Evolutionary conservation across 2,888 invertebrate genomes (phyloP).

Genomic region (Caradrina clavipalpis): DNA sequence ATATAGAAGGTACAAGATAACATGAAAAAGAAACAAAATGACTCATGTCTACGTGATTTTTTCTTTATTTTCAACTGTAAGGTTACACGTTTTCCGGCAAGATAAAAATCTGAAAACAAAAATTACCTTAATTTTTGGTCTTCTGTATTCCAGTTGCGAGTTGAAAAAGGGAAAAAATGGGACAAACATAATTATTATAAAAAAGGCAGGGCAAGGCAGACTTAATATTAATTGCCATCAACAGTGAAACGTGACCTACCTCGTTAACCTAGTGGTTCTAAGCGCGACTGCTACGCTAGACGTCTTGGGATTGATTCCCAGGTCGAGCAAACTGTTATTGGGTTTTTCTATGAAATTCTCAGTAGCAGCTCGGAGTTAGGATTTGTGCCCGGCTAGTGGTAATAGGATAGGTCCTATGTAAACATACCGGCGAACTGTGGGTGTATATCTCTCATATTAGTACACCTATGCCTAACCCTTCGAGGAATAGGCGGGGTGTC

Average conservation of each 20-base stretch:
- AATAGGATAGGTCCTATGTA: too few relatives aligned
- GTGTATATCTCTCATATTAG: too few relatives aligned
- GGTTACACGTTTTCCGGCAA: background rate
- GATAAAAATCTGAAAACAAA: background rate
- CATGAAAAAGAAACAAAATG: conserved; percentile 3
- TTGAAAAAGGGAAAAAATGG: background rate
- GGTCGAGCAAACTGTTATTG: too few relatives aligned
- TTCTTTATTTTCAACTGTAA: background rate
- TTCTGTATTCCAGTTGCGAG: conserved; percentile 9
- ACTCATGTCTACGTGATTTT: conserved; percentile 12
- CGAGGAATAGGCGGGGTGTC: too few relatives aligned
- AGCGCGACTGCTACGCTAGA: too few relatives aligned
- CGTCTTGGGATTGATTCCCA: too few relatives aligned
- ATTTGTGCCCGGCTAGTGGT: too few relatives aligned
- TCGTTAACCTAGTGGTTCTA: too few relatives aligned
- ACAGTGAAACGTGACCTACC: background rate
- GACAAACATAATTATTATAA: conserved; percentile 2
- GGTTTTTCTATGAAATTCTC: too few relatives aligned
- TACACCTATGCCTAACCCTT: too few relatives aligned
- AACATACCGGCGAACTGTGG: too few relatives aligned
- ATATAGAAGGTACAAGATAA: background rate
- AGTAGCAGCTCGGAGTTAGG: too few relatives aligned
- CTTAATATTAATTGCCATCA: background rate
- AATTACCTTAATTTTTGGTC: conserved; percentile 1
- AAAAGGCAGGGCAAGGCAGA: conserved; percentile 1